Percentiles rank a stretch among this genome's conserved stretches.
These are phyloP conservation scores for Mallotus villosus DNA, from an alignment of 2,797 vertebrate genomes.

Conservation along the genomic window DNA sequence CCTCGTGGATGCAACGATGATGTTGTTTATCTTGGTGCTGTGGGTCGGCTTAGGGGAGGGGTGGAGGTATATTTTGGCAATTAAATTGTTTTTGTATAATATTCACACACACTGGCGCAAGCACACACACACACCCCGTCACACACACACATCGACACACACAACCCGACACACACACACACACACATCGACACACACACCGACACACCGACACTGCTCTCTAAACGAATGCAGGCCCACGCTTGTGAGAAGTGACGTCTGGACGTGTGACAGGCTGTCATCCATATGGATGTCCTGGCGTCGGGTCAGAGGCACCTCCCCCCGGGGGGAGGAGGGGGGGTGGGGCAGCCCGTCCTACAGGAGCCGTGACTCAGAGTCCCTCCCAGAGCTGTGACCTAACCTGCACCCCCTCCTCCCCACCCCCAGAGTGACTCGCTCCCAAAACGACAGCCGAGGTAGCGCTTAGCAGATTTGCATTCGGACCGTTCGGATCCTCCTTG, in stretches of 20 bases:
- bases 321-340: conserved; percentile 21
- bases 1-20: too few relatives aligned
- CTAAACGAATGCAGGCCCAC: background rate
- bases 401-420: too few relatives aligned
- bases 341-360: conserved; percentile 25
- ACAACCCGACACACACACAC: background rate
- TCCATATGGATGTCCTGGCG: conserved; percentile 10
- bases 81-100: too few relatives aligned
- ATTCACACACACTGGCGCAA: too few relatives aligned
- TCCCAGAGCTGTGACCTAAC: background rate
- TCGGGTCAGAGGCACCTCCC: conserved; percentile 35
- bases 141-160: conserved; percentile 1
- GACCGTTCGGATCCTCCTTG: background rate
- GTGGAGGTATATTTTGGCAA: too few relatives aligned
- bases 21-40: too few relatives aligned
- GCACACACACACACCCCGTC: background rate
- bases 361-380: conserved; percentile 27
- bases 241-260: conserved; percentile 17
- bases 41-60: too few relatives aligned
- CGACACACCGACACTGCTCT: background rate
- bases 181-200: background rate
- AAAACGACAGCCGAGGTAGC: background rate
- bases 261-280: conserved; percentile 9
- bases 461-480: conserved; percentile 17
- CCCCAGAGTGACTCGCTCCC: conserved; percentile 30